Evolutionary conservation across 1,140 invertebrate genomes (phyloP), one percentile per base, ranked within the genome.

Genomic region (Bradynema listronoti): DNA sequence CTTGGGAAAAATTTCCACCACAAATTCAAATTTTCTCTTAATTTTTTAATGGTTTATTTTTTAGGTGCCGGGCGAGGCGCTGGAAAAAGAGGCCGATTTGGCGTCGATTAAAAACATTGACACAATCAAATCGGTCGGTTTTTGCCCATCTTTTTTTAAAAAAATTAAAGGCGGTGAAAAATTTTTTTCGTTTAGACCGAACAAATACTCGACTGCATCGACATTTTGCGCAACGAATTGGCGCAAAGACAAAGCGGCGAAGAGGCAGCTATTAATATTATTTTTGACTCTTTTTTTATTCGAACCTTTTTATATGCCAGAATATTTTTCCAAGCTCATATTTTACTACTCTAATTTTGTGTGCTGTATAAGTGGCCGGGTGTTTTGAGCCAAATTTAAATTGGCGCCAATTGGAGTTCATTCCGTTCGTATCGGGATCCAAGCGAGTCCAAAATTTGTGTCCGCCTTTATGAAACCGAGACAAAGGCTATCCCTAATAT

Each of bases 121-220:
- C 80, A 81, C 57, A 85, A 85, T 11, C 86, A 87, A 63, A 82
- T 90, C 25, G 85, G 84, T 60, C 5, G 56, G 16, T 55, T 22
- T 19, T 57, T 7, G 9, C 33, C 33, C 25, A 29, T 16, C 27
- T 55, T 45, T 53, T 55, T 7, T 45, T 39, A 19, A 25, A 46
- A 9, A 49, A 49, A 49, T 49, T 27, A 45, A 30, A 6, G 36
- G 9, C 9, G 25, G 42, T 24, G n/a, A 19, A 0, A 14, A 9
- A 65, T 66, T 63, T 52, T 58, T 11, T 25, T 9, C 24, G 16
- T 59, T 64, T 33, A 60, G 57, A 63, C 76, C 19, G 74, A 77
- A 58, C 52, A 56, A 42, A 77, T 77, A 50, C 62, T 77, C 16
- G 77, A 78, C 34, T 73, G 71, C 7, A 33, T 77, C 32, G 71